These are phyloP conservation scores for Cisticola juncidis DNA, from an alignment of 2,113 vertebrate species.

Conservation along the genomic window DNA sequence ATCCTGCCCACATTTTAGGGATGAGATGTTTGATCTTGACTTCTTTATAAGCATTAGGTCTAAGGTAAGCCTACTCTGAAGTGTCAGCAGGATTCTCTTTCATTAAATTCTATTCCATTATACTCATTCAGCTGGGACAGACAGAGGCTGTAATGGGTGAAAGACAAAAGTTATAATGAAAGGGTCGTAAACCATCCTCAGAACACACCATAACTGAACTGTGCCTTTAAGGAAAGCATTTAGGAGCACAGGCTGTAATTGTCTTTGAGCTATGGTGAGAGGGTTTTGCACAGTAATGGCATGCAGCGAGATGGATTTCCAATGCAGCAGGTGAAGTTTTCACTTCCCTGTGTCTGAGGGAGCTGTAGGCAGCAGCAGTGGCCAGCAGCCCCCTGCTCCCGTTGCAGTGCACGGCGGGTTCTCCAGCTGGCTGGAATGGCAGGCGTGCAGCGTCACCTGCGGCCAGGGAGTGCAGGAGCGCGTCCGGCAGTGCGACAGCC, in stretches of 20 bases:
- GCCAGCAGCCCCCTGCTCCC: not conserved
- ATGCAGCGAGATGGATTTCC: not conserved
- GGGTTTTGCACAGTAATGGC: not conserved
- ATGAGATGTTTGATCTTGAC: not conserved
- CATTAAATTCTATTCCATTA: not conserved
- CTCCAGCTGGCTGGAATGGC: conserved; percentile 91
- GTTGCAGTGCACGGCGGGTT: conserved; percentile 89
- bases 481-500: conserved; percentile 85
- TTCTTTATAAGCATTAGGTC: not conserved
- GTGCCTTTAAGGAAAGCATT: not conserved
- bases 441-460: conserved; percentile 87
- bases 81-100: not conserved
- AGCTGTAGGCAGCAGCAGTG: not conserved
- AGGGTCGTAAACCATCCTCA: not conserved
- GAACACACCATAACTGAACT: not conserved
- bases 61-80: not conserved
- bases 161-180: not conserved
- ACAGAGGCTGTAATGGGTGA: not conserved
- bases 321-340: not conserved
- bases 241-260: not conserved
- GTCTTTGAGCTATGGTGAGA: not conserved
- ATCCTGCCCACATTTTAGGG: not conserved
- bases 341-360: not conserved
- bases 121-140: not conserved
- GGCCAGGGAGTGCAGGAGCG: conserved; percentile 86